A percentile compares a stretch with the other conserved stretches of the same genome.
Evolutionary conservation across 2,888 invertebrate species (phyloP).

Genomic region (Sericinus montela): DNA sequence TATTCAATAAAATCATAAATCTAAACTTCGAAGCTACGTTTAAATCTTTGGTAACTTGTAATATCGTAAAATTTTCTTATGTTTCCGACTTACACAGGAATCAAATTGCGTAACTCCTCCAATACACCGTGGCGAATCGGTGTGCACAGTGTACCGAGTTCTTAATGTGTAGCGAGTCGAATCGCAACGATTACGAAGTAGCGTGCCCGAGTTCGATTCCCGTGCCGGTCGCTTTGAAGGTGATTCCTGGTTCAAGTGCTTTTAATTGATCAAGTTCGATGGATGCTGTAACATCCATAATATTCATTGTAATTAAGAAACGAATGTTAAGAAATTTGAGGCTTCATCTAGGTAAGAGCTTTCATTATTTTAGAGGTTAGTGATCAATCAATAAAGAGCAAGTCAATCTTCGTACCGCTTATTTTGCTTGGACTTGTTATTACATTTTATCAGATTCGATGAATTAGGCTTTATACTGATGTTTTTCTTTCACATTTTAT

Average conservation of each 20-base stretch:
- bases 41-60: no score
- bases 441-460: no score
- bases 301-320: neutral
- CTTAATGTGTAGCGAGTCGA: slow-evolving; percentile 2
- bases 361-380: no score
- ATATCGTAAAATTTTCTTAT: neutral
- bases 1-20: no score
- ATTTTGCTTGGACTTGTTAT: no score
- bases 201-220: neutral
- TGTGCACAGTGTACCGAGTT: neutral
- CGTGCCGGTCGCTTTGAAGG: neutral
- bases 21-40: no score
- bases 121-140: slow-evolving; percentile 1
- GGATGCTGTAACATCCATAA: neutral
- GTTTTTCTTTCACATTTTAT: no score
- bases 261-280: slow-evolving; percentile 1
- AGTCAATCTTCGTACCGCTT: no score
- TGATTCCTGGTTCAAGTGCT: neutral
- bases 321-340: neutral
- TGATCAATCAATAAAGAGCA: no score
- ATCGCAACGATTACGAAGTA: neutral
- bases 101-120: slow-evolving; percentile 5
- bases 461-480: no score
- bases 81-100: neutral
- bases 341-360: no score